Evolutionary conservation across 1,140 invertebrate genomes (phyloP).

Genomic region (Dinoponera quadriceps): DNA sequence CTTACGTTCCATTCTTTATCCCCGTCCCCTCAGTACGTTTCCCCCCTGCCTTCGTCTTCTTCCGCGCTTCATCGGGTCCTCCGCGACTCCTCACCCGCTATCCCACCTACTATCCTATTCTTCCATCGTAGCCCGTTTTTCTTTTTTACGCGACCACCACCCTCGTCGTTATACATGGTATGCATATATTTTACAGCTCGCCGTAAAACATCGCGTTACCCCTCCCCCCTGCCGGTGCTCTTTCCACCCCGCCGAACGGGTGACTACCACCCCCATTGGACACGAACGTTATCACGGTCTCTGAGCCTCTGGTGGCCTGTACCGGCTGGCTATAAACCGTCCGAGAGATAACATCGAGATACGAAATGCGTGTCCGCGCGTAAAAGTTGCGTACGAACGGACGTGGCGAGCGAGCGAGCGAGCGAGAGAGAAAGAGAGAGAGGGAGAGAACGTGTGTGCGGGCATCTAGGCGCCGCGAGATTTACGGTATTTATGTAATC

Average conservation of each 20-base stretch:
- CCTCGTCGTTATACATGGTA: constrained; percentile 39
- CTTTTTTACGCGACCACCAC: constrained; percentile 50
- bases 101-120: constrained; percentile 16
- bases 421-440: no score
- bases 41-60: background rate
- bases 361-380: constrained; percentile 49
- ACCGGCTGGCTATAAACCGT: constrained; percentile 51
- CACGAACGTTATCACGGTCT: constrained; percentile 49
- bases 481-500: constrained; percentile 51
- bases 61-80: constrained; percentile 19
- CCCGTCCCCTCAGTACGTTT: background rate
- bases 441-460: background rate
- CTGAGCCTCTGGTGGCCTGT: constrained; percentile 31
- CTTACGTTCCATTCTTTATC: constrained; percentile 45
- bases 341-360: constrained; percentile 61
- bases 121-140: constrained; percentile 25
- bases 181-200: constrained; percentile 65
- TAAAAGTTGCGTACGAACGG: constrained; percentile 49
- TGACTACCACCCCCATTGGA: constrained; percentile 26
- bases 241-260: background rate
- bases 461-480: constrained; percentile 21
- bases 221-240: background rate
- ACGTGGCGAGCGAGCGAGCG: no score
- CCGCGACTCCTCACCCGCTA: background rate
- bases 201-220: constrained; percentile 57